Percentiles rank a stretch among this genome's conserved stretches.
These are phyloP conservation scores for Heliconius nattereri DNA, from an alignment of 1,140 invertebrate species.

Conservation along the genomic window DNA sequence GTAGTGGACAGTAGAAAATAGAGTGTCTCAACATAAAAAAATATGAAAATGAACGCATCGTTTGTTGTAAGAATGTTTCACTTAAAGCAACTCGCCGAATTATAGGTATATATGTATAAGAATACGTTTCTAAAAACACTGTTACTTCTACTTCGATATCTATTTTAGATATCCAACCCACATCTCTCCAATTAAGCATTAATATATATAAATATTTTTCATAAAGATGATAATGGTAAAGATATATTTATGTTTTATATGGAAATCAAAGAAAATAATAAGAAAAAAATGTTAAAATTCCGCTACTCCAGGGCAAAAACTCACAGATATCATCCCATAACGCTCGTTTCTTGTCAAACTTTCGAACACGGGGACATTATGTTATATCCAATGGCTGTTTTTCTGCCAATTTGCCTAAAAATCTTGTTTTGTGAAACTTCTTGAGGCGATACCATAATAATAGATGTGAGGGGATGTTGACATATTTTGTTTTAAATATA, in stretches of 20 bases:
- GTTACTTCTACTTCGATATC: no score
- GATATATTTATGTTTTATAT: neutral
- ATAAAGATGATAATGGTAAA: no score
- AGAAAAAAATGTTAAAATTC: neutral
- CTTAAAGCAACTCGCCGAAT: no score
- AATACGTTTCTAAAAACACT: no score
- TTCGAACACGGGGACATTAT: conserved; percentile 36
- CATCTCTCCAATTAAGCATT: no score
- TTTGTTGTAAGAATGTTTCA: no score
- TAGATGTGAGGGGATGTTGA: neutral
- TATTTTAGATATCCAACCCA: no score
- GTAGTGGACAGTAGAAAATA: neutral
- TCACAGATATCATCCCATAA: conserved; percentile 59
- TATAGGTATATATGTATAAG: no score
- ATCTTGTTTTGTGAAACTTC: conserved; percentile 33
- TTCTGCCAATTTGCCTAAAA: conserved; percentile 44
- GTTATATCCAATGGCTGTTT: conserved; percentile 47
- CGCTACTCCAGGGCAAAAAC: conserved; percentile 43
- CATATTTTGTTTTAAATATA: neutral
- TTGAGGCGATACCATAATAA: conserved; percentile 35
- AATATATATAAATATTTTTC: no score
- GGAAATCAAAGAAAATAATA: neutral
- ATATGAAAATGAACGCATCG: neutral
- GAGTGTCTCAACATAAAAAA: neutral
- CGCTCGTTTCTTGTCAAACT: conserved; percentile 71